Base-by-base conservation (phyloP, 30 jellyfish, hydroid and myxozoan genomes). In the Catostylus mosaicus region DNA sequence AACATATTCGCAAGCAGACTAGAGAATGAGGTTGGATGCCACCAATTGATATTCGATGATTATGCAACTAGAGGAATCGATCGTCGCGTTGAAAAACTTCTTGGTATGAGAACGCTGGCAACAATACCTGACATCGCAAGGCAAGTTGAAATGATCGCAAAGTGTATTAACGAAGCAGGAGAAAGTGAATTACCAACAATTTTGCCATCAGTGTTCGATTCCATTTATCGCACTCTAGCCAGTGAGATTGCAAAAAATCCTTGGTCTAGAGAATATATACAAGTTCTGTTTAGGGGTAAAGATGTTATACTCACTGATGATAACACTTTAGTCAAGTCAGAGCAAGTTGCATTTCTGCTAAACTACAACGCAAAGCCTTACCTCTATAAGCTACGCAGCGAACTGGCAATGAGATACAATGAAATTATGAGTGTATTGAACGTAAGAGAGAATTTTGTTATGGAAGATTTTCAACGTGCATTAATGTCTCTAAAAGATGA, bases 281-380 rank as follows among this genome's bases (percentile, higher is more conserved):
- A 29, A 3, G 60, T n/a, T 20, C 24, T 23, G 24, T 43, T 73
- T 16, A 26, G 32, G 3, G 52, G 29, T 5, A 73, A 46, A 47
- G 19, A 18, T 34, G 56, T 61, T 32, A 50, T 79, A 16, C 51
- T 79, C 1, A 31, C 88, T 18, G 78, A 67, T 19, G 83, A 48
- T 0, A 35, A 34, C 20, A 34, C 66, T 6, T 60, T 89, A 63
- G 90, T 80, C 10, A 32, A 43, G 27, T 48, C 94, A 31, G 65
- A 33, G 10, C 43, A 32, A 56, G 82, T 52, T 8, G 84, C 79
- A 10, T 35, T 80, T 26, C n/a, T 59, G 45, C 83, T 30, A 1
- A 60, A 43, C 19, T 71, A 43, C 69, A 59, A 18, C 18, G 80
- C 89, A 30, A 56, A 69, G 46, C 91, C 91, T 11, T 89, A 82